Conservation (phyloP, 2,888 invertebrate genomes). For the Pilophorus perplexus region DNA sequence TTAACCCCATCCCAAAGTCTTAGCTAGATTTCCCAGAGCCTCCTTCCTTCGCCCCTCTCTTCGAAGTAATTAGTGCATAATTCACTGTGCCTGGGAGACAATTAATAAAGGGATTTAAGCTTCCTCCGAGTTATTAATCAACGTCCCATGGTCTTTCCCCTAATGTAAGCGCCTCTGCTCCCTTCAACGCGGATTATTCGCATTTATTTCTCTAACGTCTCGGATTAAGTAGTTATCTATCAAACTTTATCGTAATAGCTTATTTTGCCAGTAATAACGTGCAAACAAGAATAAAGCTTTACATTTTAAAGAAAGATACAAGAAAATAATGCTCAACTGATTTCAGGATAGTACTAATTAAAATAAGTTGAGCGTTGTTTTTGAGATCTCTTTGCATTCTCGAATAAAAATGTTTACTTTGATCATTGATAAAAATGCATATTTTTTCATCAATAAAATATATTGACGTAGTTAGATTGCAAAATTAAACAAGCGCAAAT, state of each 20-base stretch:
- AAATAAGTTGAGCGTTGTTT: too few species aligned
- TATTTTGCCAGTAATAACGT: too few species aligned
- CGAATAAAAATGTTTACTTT: too few species aligned
- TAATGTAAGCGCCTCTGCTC: conserved; percentile 36
- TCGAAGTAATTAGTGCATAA: conserved; percentile 56
- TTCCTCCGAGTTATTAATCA: conserved; percentile 46
- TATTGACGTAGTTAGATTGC: too few species aligned
- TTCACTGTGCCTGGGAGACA: conserved; percentile 55
- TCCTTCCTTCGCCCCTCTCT: conserved; percentile 34
- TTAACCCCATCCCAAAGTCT: conserved; percentile 36
- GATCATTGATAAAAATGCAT: too few species aligned
- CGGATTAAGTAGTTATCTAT: conserved; percentile 29
- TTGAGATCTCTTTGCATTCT: too few species aligned
- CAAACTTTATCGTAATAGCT: conserved; percentile 26
- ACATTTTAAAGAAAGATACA: too few species aligned
- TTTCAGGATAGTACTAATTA: too few species aligned
- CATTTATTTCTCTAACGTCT: conserved; percentile 31
- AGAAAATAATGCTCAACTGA: too few species aligned
- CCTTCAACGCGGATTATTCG: conserved; percentile 27
- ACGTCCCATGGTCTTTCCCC: conserved; percentile 42
- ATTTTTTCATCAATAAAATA: too few species aligned
- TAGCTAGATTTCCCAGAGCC: conserved; percentile 44
- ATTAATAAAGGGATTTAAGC: conserved; percentile 54
- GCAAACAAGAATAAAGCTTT: too few species aligned
- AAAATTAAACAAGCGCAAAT: too few species aligned